Base-by-base conservation (phyloP, 2,797 vertebrate genomes). In the Rachycentron canadum region DNA sequence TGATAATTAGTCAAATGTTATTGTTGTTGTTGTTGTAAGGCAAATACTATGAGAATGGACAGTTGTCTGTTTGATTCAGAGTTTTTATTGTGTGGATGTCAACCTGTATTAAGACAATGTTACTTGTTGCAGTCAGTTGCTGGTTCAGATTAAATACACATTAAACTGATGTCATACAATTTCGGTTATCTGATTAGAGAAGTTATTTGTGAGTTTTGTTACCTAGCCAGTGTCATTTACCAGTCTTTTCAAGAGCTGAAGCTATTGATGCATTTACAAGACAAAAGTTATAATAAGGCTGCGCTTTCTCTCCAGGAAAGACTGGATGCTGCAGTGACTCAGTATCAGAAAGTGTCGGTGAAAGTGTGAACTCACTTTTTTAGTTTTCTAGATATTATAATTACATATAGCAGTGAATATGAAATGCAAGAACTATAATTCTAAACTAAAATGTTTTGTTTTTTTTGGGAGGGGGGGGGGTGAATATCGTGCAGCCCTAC, bases 101-200 rank as follows among this genome's bases (percentile, higher is more conserved):
- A 47, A 19, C 40, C 23, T 69, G 26, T 55, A 34, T 66, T 32
- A 41, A 52, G 8, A 66, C 17, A 55, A 11, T 49, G 1, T 49
- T 0, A 5, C 36, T 45, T 25, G 21, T 40, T 28, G 21, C 36
- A 59, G 38, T 8, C 36, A 36, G 12, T 60, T 60, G 25, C 10
- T 36, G 28, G 28, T 79, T 50, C 11, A 36, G 1, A 56, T 2
- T 5, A 81, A 64, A 68, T 45, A 43, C 16, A 67, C 49, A 66
- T 62, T 59, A 6, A 73, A 77, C 2, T 57, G 10, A 40, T 40
- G n/a, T 43, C 19, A 58, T 40, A 71, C 40, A 13, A 3, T 45
- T 57, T 73, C 4, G 40, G 36, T 43, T 61, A 12, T 38, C 11
- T 38, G 12, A 21, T 47, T 47, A 47, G 19, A 47, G 43, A 7